Base-by-base conservation (phyloP, 2,888 invertebrate species). In the Aphidoletes aphidimyza region DNA sequence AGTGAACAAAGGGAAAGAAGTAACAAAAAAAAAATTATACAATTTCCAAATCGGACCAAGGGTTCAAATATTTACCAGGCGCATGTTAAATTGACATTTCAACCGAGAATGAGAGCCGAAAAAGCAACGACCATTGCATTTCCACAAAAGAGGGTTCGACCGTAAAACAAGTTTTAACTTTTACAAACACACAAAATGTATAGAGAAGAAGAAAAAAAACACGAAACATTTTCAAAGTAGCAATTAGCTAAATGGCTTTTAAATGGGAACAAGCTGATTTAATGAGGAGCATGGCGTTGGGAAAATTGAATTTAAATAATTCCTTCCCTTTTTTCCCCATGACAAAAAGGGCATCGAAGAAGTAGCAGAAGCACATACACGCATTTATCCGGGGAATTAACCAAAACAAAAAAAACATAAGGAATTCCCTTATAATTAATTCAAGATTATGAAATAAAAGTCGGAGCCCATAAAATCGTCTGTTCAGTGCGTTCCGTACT, bases 221-320 rank as follows among this genome's bases (percentile, higher is more conserved):
- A 5, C 22, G 11, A 54, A 26, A 54, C n/a, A 26, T 54, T 47
- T 19, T 47, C 47, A 17, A 54, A 54, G 69, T 69, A 69, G 69
- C 34, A 69, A 69, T 69, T 69, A 69, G 30, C 30, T 69, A 69
- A 69, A 69, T 69, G 69, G n/a, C 69, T 30, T 69, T 30, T 30
- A 69, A 34, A 69, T 30, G n/a, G 69, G 3, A 69, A 34, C 8
- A 14, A 14, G 26, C 2, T 22, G 69, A 34, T 69, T 69, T 69
- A n/a, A 69, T 69, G 30, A 30, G 69, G 34, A 69, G 69, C 22
- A 54, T n/a, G n/a, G n/a, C 30, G 34, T 1, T 30, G 26, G 14
- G 14, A 69, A n/a, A 69, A 69, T 69, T 69, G 30, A 69, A 69
- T 69, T 69, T 69, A 30, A 69, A 69, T 11, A 30, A 30, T 69